Conservation (phyloP, 2,797 vertebrate genomes). For the Rachycentron canadum region DNA sequence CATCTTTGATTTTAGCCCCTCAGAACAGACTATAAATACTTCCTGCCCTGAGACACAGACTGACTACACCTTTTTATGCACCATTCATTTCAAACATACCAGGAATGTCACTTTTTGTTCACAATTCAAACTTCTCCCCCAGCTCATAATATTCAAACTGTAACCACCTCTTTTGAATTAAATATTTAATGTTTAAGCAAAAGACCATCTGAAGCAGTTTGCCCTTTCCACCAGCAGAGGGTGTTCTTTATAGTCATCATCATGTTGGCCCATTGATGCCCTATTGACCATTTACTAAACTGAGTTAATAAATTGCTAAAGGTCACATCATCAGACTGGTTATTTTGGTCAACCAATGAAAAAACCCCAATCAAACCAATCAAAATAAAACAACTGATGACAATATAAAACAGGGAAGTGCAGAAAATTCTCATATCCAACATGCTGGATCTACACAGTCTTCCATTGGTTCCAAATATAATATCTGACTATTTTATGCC, state of each 20-base stretch:
- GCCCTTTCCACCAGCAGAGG: background rate
- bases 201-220: background rate
- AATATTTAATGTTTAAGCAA: background rate
- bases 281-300: background rate
- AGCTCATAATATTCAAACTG: background rate
- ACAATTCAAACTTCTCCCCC: too few relatives aligned
- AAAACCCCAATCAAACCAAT: background rate
- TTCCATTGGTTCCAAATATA: constrained; percentile 32
- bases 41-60: background rate
- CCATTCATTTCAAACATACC: background rate
- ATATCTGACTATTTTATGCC: constrained; percentile 21
- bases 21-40: background rate
- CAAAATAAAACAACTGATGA: background rate
- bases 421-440: background rate
- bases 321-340: background rate
- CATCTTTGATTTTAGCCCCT: background rate
- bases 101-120: background rate
- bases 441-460: background rate
- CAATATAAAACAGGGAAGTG: background rate
- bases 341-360: too few relatives aligned
- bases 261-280: background rate
- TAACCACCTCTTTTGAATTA: background rate
- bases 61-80: background rate
- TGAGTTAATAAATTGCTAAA: background rate
- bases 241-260: background rate